These are phyloP conservation scores for Icerya purchasi DNA, from an alignment of 2,888 invertebrate genomes.

Conservation along the genomic window DNA sequence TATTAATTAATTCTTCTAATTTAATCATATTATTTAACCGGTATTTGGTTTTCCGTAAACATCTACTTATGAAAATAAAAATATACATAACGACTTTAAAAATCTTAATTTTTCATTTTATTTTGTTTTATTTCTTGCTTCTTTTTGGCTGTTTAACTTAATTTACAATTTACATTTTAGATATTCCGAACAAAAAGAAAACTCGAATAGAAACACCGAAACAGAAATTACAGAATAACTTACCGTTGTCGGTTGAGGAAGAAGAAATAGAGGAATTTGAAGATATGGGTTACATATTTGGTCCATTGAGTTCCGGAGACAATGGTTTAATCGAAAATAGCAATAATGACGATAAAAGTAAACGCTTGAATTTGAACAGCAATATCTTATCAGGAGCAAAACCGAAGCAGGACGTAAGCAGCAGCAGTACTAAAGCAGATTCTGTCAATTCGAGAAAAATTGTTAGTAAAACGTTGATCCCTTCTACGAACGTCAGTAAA, in stretches of 20 bases:
- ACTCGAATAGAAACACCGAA: background rate
- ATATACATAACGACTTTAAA: too few relatives aligned
- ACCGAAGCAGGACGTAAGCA: background rate
- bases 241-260: background rate
- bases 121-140: too few relatives aligned
- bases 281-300: conserved; percentile 9
- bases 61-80: too few relatives aligned
- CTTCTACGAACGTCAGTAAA: background rate
- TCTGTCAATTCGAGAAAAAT: background rate
- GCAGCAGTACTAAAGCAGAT: background rate
- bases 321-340: background rate
- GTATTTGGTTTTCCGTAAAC: too few relatives aligned
- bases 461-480: background rate
- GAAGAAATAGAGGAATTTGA: conserved; percentile 12
- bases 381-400: background rate
- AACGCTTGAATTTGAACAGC: background rate
- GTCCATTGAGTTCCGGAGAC: background rate
- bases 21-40: too few relatives aligned
- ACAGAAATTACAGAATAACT: background rate
- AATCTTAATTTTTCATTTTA: too few relatives aligned
- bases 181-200: background rate
- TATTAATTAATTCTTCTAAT: too few relatives aligned
- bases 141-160: too few relatives aligned
- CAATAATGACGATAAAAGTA: background rate
- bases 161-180: too few relatives aligned